Percentiles rank a stretch among this genome's conserved stretches.
These are phyloP conservation scores for Eilema depressum DNA, from an alignment of 2,888 invertebrate species.

Conservation along the genomic window DNA sequence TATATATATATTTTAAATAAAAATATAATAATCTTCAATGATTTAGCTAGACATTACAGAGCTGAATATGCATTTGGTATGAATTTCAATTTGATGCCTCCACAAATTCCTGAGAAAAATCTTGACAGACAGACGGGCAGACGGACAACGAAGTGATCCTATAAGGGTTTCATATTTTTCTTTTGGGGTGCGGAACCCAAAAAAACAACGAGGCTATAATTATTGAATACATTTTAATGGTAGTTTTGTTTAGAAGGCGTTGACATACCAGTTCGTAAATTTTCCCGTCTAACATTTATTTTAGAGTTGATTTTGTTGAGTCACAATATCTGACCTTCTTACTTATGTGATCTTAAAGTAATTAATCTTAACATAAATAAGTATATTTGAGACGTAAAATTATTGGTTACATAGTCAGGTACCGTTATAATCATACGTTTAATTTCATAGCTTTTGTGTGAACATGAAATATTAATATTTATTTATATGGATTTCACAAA, in stretches of 20 bases:
- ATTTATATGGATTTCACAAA: constrained; percentile 42
- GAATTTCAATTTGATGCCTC: no score
- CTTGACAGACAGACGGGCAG: no score
- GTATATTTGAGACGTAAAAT: constrained; percentile 44
- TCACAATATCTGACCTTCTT: constrained; percentile 39
- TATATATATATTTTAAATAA: no score
- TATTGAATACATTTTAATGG: constrained; percentile 51
- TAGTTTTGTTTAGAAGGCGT: constrained; percentile 51
- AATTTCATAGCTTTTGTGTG: constrained; percentile 46
- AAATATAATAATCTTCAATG: no score
- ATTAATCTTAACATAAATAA: constrained; percentile 51
- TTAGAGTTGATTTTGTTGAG: constrained; percentile 37
- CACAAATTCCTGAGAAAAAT: no score
- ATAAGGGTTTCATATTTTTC: no score
- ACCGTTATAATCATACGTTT: constrained; percentile 46
- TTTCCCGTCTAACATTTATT: constrained; percentile 50
- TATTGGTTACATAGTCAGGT: constrained; percentile 45
- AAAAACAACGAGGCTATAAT: constrained; percentile 40
- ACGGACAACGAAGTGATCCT: no score
- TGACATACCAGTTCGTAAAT: constrained; percentile 50
- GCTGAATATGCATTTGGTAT: no score
- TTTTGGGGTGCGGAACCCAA: no score
- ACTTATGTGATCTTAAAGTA: constrained; percentile 44
- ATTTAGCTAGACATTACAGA: no score
- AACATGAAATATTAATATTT: constrained; percentile 43